Evolutionary conservation across 2,113 vertebrate species (phyloP), one percentile per base, ranked within the genome.

Genomic region (Pimephales promelas): DNA sequence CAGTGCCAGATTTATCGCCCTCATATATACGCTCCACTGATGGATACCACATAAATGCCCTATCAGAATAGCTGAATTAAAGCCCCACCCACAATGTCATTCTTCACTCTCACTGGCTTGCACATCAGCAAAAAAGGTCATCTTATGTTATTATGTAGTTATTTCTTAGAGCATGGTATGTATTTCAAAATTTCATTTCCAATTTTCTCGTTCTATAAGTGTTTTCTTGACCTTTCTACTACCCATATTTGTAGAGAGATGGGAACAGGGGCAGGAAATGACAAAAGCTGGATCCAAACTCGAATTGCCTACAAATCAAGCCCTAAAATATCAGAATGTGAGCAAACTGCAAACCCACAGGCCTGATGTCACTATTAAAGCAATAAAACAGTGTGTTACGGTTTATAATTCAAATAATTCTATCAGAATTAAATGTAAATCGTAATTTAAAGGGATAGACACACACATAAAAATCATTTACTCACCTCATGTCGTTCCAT

Each of bases 1-100:
- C 61, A 64, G 82, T 75, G 34, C 72, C 72, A 83, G 72, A 84
- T 84, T 84, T 78, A 84, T 78, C 64, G 22, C 61, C 73, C 73
- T 78, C 74, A 57, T 84, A 84, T 68, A 77, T 57, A 70, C 36
- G 57, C 82, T 77, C 47, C 13, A 40, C 73, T 66, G 49, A 78
- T 78, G 61, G 82, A 78, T 75, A 68, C 61, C 74, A 61, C 83
- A 84, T 71, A 79, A 71, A 84, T 31, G 66, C 34, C 22, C 61
- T 22, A 68, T 79, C 64, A 71, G 75, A 79, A 68, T 18, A 20
- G 34, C 64, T 70, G 74, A 43, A 59, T 45, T 71, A 68, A 57
- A 71, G 62, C 49, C 64, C 52, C 64, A 43, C 75, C 64, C 83
- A 59, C 75, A 61, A 79, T 20, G 24, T 14, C 76, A 79, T 45